phyloP scores from a whole-genome alignment of 2,797 vertebrate genomes.

The Pangasius djambal region DNA sequence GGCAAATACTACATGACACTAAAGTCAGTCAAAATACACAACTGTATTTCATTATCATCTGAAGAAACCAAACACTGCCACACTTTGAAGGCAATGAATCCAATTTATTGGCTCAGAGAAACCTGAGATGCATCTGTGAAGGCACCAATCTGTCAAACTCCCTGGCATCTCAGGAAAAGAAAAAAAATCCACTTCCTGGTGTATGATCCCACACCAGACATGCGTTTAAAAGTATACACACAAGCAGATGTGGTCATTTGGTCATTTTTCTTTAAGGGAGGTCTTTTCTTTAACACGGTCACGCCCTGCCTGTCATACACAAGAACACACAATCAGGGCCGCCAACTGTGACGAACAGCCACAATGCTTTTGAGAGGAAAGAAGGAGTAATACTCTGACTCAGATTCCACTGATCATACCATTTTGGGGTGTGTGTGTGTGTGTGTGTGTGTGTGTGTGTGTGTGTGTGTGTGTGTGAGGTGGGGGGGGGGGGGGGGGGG shows the following conservation, averaged over 20 bases:
- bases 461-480: background rate
- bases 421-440: background rate
- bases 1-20: background rate
- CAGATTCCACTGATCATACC: constrained; percentile 4
- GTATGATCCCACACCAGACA: background rate
- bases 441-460: constrained; percentile 11
- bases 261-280: background rate
- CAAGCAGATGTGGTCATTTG: background rate
- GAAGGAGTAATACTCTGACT: background rate
- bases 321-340: background rate
- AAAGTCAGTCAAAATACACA: background rate
- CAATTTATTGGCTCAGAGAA: constrained; percentile 32
- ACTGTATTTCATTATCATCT: constrained; percentile 16
- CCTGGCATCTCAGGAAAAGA: background rate
- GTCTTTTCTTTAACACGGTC: background rate
- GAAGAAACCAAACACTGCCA: background rate
- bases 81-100: constrained; percentile 14
- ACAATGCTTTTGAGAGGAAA: constrained; percentile 12
- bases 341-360: background rate
- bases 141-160: constrained; percentile 4
- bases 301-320: background rate
- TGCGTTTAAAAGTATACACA: background rate
- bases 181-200: background rate
- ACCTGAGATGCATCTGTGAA: constrained; percentile 11
- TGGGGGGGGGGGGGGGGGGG: too few relatives aligned